Evolutionary conservation across 2,888 invertebrate species (phyloP).

Genomic region (Acrobeloides nanus): DNA sequence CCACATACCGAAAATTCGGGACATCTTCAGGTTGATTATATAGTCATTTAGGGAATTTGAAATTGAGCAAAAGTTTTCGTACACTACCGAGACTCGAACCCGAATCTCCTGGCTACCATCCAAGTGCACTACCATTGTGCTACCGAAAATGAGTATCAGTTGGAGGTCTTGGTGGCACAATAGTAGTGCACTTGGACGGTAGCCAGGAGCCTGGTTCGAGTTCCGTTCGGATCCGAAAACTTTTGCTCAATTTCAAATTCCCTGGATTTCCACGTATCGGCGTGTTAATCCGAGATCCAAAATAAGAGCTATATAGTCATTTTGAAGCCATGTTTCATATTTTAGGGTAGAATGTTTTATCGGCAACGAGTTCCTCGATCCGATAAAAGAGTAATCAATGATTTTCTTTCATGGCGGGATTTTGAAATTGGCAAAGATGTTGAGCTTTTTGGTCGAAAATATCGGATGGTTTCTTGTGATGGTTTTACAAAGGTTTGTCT

Average conservation of each 20-base stretch:
- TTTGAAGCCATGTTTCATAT: not conserved
- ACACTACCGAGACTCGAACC: no score
- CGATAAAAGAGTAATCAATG: slow-evolving; percentile 18
- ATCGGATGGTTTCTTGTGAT: slow-evolving; percentile 24
- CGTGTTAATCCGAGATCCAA: not conserved
- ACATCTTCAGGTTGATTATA: slow-evolving; percentile 12
- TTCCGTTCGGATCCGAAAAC: no score
- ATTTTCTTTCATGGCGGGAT: slow-evolving; percentile 21
- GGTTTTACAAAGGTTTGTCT: no score
- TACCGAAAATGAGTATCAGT: no score
- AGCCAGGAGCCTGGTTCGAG: no score
- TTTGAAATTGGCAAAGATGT: slow-evolving; percentile 19
- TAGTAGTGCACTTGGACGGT: no score
- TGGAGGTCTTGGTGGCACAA: no score
- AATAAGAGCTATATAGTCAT: not conserved
- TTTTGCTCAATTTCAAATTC: not conserved
- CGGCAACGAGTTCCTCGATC: slow-evolving; percentile 21
- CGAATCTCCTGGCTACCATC: no score
- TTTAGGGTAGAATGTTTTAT: slow-evolving; percentile 15
- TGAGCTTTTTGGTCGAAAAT: slow-evolving; percentile 16
- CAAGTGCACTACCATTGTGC: no score
- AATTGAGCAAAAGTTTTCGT: no score
- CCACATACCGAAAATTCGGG: slow-evolving; percentile 22
- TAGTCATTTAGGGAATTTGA: not conserved
- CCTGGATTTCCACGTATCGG: not conserved